Evolutionary conservation across 92 coral and sea anemone genomes (phyloP).

Genomic region (Epizoanthus illoricatus): DNA sequence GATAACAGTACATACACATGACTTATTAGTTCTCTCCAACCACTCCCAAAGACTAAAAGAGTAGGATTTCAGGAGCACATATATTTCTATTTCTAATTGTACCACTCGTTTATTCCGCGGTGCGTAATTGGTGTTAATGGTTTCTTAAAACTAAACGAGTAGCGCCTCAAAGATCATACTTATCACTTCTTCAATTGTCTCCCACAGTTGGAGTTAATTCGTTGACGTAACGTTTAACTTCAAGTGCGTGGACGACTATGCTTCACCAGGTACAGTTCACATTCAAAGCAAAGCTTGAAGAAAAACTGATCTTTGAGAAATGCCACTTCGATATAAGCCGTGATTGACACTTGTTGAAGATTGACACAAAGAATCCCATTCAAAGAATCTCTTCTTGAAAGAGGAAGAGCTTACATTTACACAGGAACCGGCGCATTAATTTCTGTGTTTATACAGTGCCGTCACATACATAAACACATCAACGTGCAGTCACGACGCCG

Average conservation of each 20-base stretch:
- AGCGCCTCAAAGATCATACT: neutral
- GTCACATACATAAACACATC: neutral
- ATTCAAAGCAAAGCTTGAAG: neutral
- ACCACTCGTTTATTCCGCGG: neutral
- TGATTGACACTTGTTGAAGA: conserved; percentile 4
- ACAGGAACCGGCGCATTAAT: too few species aligned
- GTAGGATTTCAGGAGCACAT: neutral
- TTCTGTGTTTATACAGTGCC: conserved; percentile 5
- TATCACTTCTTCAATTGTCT: neutral
- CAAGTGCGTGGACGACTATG: neutral
- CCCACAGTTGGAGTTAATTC: neutral
- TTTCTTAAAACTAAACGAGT: neutral
- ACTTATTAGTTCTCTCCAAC: neutral
- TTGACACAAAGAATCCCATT: too few species aligned
- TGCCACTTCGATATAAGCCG: neutral
- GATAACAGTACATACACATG: neutral
- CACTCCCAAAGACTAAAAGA: neutral
- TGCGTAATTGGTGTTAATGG: neutral
- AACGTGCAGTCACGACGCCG: neutral
- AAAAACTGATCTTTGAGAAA: neutral
- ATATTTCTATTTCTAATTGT: neutral
- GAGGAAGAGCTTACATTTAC: neutral
- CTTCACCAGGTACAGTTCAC: neutral
- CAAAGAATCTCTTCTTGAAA: neutral
- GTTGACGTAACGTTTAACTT: neutral